Conservation (phyloP, 2,888 invertebrate species). For the Myathropa florea region DNA sequence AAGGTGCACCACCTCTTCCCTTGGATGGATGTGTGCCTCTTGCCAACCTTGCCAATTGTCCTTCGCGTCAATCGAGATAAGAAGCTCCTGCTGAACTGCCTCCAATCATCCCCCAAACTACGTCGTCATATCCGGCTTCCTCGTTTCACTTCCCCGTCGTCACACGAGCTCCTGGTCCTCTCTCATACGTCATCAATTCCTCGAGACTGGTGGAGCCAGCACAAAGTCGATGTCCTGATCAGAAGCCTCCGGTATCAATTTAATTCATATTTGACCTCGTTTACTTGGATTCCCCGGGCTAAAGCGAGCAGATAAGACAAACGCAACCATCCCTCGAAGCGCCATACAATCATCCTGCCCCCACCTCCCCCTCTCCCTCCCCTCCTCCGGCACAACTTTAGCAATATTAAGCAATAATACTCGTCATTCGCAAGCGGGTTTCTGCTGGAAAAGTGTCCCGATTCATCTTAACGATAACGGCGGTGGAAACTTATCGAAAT, state of each 20-base stretch:
- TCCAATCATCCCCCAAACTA: no score
- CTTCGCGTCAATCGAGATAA: no score
- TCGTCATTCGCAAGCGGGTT: slow-evolving; percentile 11
- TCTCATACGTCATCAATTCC: not conserved
- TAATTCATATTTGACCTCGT: not conserved
- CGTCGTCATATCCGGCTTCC: not conserved
- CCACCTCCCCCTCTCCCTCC: no score
- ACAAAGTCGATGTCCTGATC: not conserved
- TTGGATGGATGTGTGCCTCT: no score
- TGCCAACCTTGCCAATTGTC: no score
- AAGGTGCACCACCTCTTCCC: no score
- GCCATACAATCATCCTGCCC: not conserved
- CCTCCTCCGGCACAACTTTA: not conserved
- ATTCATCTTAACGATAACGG: slow-evolving; percentile 49
- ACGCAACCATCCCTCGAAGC: not conserved
- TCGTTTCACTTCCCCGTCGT: no score
- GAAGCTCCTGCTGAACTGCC: no score
- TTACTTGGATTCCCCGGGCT: not conserved
- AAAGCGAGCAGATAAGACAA: not conserved
- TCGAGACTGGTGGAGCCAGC: not conserved
- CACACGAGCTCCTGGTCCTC: not conserved
- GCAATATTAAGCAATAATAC: slow-evolving; percentile 58
- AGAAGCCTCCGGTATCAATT: not conserved
- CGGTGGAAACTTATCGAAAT: slow-evolving; percentile 58
- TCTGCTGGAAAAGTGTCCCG: slow-evolving; percentile 17